Evolutionary conservation across 2,888 invertebrate genomes (phyloP).

Genomic region (Ormyrus thymus): DNA sequence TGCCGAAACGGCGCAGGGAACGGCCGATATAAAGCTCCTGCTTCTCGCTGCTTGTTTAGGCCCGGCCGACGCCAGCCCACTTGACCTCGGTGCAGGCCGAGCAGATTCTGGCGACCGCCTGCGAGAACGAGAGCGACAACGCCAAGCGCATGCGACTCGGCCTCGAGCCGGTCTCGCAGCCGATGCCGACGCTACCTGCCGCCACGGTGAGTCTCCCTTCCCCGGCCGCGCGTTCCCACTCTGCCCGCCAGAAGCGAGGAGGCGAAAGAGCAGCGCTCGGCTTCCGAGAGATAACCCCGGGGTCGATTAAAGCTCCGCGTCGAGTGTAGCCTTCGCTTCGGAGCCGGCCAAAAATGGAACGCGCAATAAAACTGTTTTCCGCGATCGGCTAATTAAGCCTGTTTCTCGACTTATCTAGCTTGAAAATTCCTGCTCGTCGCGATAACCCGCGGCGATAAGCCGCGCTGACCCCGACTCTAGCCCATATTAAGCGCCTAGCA

Average conservation of each 20-base stretch:
- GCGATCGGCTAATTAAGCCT: too few relatives aligned
- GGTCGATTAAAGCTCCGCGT: constrained; percentile 68
- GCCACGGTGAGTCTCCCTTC: constrained; percentile 76
- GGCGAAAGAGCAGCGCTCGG: too few relatives aligned
- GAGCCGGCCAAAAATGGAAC: too few relatives aligned
- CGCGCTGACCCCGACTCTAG: constrained; percentile 64
- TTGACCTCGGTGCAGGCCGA: constrained; percentile 97
- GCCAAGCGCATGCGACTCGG: constrained; percentile 98
- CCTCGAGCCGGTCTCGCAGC: constrained; percentile 94
- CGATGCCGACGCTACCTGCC: constrained; percentile 86
- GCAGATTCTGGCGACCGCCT: constrained; percentile 95
- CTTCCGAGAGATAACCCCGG: constrained; percentile 66
- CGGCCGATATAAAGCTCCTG: background rate
- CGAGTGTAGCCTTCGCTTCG: too few relatives aligned
- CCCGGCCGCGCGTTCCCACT: too few relatives aligned
- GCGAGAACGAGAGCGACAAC: constrained; percentile 98
- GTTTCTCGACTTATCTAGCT: constrained; percentile 63
- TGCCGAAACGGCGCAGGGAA: background rate
- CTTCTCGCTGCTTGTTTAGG: constrained; percentile 76
- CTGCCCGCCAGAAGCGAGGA: too few relatives aligned
- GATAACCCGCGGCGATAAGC: constrained; percentile 67
- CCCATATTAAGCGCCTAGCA: constrained; percentile 68
- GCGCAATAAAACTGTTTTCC: too few relatives aligned
- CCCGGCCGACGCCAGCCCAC: constrained; percentile 96
- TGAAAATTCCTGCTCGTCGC: constrained; percentile 71